phyloP scores from a whole-genome alignment of 1,140 invertebrate genomes.

The Drosophila kepulauana region DNA sequence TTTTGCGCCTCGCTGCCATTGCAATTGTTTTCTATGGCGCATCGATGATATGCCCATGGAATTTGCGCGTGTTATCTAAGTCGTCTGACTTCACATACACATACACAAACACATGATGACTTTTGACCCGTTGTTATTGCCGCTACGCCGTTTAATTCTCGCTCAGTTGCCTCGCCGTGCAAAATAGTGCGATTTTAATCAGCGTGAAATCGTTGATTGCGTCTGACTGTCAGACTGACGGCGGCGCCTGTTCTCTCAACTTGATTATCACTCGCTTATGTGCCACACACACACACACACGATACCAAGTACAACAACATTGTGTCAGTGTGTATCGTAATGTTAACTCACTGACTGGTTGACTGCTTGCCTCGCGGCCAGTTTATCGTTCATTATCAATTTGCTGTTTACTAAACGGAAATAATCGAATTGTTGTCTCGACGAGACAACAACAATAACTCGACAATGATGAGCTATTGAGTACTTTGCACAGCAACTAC shows the following conservation, averaged over 20 bases:
- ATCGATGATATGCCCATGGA: constrained; percentile 72
- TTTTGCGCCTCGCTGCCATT: constrained; percentile 41
- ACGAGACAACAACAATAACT: constrained; percentile 1
- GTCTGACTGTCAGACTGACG: constrained; percentile 9
- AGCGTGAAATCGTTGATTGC: constrained; percentile 65
- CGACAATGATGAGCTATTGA: background rate
- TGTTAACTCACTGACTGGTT: background rate
- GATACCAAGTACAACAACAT: too few species aligned
- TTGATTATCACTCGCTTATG: constrained; percentile 58
- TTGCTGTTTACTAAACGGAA: constrained; percentile 40
- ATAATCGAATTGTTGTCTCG: constrained; percentile 23
- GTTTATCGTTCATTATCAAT: constrained; percentile 35
- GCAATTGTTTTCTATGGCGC: constrained; percentile 75
- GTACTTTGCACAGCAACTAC: background rate
- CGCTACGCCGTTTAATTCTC: constrained; percentile 58
- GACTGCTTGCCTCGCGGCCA: background rate
- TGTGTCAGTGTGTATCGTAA: background rate
- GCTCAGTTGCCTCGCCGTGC: constrained; percentile 31
- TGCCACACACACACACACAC: background rate
- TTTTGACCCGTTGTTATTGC: constrained; percentile 15
- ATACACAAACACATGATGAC: constrained; percentile 9
- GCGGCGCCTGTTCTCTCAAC: constrained; percentile 28
- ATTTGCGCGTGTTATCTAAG: constrained; percentile 60
- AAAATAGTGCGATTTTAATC: constrained; percentile 72
- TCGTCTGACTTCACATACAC: constrained; percentile 8